Conservation (phyloP, 2,113 vertebrate species). For the Limanda limanda region DNA sequence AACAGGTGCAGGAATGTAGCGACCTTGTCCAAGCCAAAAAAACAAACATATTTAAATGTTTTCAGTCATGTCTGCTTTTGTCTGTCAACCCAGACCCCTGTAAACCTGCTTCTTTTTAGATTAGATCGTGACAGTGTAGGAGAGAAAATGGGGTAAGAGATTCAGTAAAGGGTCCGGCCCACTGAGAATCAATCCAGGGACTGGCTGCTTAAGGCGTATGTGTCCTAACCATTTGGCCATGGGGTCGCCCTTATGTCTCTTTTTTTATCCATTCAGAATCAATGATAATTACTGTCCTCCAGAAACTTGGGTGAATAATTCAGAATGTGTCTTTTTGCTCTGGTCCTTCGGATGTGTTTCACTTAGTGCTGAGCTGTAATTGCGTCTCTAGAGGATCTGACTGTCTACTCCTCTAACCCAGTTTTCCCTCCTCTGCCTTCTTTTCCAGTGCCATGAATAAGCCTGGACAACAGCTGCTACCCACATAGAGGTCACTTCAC, state of each 20-base stretch:
- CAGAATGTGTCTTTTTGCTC: not conserved
- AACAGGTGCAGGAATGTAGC: no score
- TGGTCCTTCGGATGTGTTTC: not conserved
- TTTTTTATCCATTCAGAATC: not conserved
- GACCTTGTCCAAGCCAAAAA: no score
- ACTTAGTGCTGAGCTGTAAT: not conserved
- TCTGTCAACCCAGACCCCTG: no score
- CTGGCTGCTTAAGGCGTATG: not conserved
- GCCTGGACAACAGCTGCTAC: constrained; percentile 83
- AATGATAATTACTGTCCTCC: not conserved
- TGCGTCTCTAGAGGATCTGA: not conserved
- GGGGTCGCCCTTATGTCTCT: not conserved
- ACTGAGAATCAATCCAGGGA: not conserved
- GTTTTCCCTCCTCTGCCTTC: constrained; percentile 5
- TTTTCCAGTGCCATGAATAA: constrained; percentile 87
- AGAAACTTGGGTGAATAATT: not conserved
- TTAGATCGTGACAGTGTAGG: no score
- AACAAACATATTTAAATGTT: no score
- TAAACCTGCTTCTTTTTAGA: no score
- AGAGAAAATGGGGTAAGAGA: no score
- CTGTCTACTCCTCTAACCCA: constrained; percentile 2
- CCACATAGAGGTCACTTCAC: constrained; percentile 85
- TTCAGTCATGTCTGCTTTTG: no score
- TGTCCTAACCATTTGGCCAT: not conserved
- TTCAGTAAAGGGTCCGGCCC: no score